Conservation (phyloP, 2,797 vertebrate genomes). For the Iguana delicatissima region DNA sequence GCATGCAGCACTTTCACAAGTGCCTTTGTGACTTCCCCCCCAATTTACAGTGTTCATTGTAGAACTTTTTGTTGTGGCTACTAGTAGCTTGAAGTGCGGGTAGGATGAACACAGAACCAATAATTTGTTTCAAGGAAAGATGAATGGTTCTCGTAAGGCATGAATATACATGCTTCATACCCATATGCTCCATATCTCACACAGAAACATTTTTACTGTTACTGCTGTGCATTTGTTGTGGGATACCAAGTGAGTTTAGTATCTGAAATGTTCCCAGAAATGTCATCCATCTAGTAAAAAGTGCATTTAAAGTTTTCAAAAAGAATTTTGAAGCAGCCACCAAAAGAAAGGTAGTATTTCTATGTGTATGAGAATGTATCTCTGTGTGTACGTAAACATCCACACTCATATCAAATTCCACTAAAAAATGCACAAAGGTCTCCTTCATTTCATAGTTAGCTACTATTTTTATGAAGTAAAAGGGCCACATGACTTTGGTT, state of each 20-base stretch:
- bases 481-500: rapidly evolving
- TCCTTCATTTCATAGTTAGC: neutral
- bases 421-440: neutral
- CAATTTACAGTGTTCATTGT: neutral
- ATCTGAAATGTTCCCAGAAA: constrained; percentile 19
- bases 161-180: constrained; percentile 30
- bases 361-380: neutral
- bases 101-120: constrained; percentile 25
- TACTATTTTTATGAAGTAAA: neutral
- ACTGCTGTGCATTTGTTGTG: neutral
- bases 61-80: neutral
- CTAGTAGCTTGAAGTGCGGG: neutral
- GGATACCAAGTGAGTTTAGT: constrained; percentile 9
- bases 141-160: constrained; percentile 30
- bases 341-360: neutral
- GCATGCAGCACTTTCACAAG: neutral
- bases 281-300: constrained; percentile 6
- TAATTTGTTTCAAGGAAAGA: constrained; percentile 40
- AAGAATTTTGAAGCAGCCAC: neutral
- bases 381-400: no score
- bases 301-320: neutral
- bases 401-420: no score
- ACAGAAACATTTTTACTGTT: constrained; percentile 8
- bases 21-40: rapidly evolving
- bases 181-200: neutral